Evolutionary conservation across 2,797 vertebrate species (phyloP).

Genomic region (Nyctalus aviator): DNA sequence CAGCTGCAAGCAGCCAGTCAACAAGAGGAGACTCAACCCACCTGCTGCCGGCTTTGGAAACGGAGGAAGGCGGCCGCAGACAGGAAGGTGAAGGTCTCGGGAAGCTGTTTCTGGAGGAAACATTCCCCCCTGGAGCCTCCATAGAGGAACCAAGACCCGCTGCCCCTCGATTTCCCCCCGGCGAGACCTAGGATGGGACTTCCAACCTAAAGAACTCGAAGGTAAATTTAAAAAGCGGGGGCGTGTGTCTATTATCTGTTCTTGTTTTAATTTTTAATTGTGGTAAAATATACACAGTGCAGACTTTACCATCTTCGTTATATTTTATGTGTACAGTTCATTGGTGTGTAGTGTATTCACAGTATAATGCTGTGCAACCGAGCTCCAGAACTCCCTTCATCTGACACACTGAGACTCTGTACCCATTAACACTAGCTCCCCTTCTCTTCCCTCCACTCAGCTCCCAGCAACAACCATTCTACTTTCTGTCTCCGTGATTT

Average conservation of each 20-base stretch:
- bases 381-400: background rate
- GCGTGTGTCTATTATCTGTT: background rate
- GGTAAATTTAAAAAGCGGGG: background rate
- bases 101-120: background rate
- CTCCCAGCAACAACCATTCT: background rate
- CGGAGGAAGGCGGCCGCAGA: background rate
- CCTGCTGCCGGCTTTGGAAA: background rate
- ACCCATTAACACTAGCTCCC: background rate
- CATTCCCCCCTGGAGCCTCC: accelerated
- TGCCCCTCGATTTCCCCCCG: background rate
- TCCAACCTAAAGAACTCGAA: background rate
- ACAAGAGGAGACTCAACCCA: background rate
- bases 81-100: accelerated
- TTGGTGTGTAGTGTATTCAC: background rate
- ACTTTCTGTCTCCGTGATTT: background rate
- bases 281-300: background rate
- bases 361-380: too few relatives aligned
- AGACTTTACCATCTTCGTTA: background rate
- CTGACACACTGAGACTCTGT: background rate
- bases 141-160: too few relatives aligned
- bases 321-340: background rate
- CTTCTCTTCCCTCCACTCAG: accelerated
- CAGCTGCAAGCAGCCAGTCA: background rate
- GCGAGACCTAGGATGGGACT: background rate
- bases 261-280: too few relatives aligned